Evolutionary conservation across 23 tunicate genomes (phyloP), one percentile per base, ranked within the genome.

Genomic region (Ascidia mentula): DNA sequence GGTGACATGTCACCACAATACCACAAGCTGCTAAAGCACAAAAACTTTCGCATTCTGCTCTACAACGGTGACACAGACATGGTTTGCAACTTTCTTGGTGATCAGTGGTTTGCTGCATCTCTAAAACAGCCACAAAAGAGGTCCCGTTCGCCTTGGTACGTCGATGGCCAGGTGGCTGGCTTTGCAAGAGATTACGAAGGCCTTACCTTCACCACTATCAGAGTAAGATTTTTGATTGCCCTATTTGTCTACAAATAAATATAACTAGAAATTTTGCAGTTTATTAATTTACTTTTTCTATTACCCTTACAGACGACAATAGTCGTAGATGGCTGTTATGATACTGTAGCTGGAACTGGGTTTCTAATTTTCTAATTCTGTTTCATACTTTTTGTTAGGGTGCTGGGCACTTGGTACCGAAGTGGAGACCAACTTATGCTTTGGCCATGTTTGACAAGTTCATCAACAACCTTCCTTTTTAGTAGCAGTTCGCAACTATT

Each of bases 21-120:
- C 74, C 40, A 85, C 26, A 59, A 76, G 12, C 46, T 90, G 0
- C 59, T 80, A 74, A 74, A 79, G 39, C 40, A 85, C 36, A 8
- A 34, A 18, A 53, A 81, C 40, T 38, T 90, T 12, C 78, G 86
- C 33, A 73, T 79, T 74, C 85, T 89, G 3, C 74, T 89, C 0
- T 89, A 89, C 60, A 89, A 89, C 72, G 95, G 96, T 37, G 96
- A 90, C 83, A 90, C 96, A 17, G 96, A 90, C 74, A 90, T 90
- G 96, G 96, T 85, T 37, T 85, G 89, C 65, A 90, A 90, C 74
- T 90, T 90, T 75, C 82, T 90, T 0, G 89, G 96, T 31, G 96
- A 90, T 69, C 78, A 90, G 69, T 90, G 89, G 89, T 90, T 90
- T 74, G 96, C 85, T 6, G 79, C 80, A 24, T 59, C 40, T 33